Percentiles rank a stretch among this genome's conserved stretches.
phyloP scores from a whole-genome alignment of 1,140 invertebrate species.

The Leptonema lineaticorne region DNA sequence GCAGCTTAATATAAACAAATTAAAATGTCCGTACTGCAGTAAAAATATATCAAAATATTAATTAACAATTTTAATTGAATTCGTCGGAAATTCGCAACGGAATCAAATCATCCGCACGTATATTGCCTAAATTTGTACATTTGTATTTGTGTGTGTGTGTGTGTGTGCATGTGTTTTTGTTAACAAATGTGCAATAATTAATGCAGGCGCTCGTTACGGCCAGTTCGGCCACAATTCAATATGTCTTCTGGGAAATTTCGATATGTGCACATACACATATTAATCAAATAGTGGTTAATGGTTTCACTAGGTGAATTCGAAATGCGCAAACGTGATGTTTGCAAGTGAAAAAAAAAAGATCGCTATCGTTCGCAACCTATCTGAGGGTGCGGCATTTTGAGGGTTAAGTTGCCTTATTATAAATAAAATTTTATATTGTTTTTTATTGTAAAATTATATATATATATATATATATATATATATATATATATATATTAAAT shows the following conservation, averaged over 20 bases:
- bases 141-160: background rate
- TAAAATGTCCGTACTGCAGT: too few relatives aligned
- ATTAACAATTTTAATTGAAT: too few relatives aligned
- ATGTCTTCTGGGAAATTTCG: constrained; percentile 1
- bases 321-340: background rate
- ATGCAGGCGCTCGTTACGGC: background rate
- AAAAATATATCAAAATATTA: too few relatives aligned
- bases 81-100: too few relatives aligned
- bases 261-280: background rate
- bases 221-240: background rate
- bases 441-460: background rate
- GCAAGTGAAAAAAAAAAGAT: background rate
- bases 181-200: background rate
- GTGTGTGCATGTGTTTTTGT: background rate
- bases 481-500: background rate
- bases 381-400: background rate
- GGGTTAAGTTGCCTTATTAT: too few relatives aligned
- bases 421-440: background rate
- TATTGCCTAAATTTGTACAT: background rate
- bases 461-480: background rate
- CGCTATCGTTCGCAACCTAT: background rate
- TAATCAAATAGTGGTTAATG: background rate
- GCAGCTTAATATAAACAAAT: too few relatives aligned
- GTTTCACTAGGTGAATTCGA: background rate
- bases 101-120: too few relatives aligned